Base-by-base conservation (phyloP, 2,888 invertebrate genomes). In the Caenorhabditis drosophilae region DNA sequence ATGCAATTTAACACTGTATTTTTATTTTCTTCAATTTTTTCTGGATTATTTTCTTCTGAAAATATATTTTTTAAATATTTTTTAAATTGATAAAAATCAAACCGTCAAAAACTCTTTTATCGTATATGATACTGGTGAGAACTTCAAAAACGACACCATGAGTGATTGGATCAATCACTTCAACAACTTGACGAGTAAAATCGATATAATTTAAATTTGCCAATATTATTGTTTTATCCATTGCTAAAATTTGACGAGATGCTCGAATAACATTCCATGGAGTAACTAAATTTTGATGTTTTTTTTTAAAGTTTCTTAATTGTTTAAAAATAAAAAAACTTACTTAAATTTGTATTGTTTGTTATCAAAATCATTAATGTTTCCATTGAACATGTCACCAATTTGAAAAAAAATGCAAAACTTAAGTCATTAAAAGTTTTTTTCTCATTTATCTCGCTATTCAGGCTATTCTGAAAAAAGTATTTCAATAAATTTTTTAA, bases 371-470 rank as follows among this genome's bases (percentile, higher is more conserved):
- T 61, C 34, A 62, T 49, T 12, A 70, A 35, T 1, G 73, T 73
- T 18, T 73, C 57, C 3, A 54, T 18, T n/a, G 69, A 70, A 27
- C 60, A 55, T 6, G 64, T 64, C 12, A 69, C 59, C 0, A 73
- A 48, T 46, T 73, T 73, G 53, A 73, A 64, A 48, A 67, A 69
- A 20, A 70, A 73, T 4, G 54, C 47, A 36, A 73, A 67, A 12
- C 66, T 61, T n/a, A 63, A 47, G 15, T 57, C 35, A 38, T 12
- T 7, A 31, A 11, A n/a, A 4, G 20, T 2, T 6, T 18, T n/a
- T n/a, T 35, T 27, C 15, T 51, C 44, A 12, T 53, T 44, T 1
- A 15, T 23, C 12, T n/a, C 18, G 9, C 20, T 9, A 15, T 68
- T 55, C 40, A 71, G 46, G 36, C 67, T 68, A 6, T 64, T 49